Evolutionary conservation across 2,888 invertebrate species (phyloP).

Genomic region (Epinotia nisella): DNA sequence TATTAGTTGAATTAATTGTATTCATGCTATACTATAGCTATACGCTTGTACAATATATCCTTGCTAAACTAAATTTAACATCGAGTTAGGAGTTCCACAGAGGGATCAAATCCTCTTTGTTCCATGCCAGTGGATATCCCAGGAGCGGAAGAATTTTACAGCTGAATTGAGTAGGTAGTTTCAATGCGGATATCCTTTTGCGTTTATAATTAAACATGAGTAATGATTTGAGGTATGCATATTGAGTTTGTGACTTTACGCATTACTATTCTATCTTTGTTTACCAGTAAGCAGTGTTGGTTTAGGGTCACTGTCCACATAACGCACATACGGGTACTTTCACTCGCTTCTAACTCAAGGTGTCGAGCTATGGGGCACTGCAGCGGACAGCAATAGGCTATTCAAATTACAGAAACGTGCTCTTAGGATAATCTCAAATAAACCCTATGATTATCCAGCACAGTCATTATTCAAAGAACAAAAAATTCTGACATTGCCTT

Average conservation of each 20-base stretch:
- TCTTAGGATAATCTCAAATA: no score
- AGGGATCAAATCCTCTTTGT: slow-evolving; percentile 41
- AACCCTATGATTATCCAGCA: no score
- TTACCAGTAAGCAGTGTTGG: no score
- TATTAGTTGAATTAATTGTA: not conserved
- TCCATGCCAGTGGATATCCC: slow-evolving; percentile 34
- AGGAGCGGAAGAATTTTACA: slow-evolving; percentile 36
- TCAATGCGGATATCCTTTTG: slow-evolving; percentile 26
- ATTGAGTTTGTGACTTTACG: not conserved
- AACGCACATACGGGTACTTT: no score
- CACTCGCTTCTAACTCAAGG: no score
- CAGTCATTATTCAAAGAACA: no score
- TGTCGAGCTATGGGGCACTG: no score
- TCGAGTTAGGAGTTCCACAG: slow-evolving; percentile 23
- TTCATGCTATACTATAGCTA: not conserved
- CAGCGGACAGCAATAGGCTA: no score
- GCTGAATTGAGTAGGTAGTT: slow-evolving; percentile 40
- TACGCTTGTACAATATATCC: slow-evolving; percentile 13
- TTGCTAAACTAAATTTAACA: slow-evolving; percentile 27
- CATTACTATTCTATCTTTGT: no score
- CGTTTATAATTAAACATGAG: slow-evolving; percentile 13
- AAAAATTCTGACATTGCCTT: no score
- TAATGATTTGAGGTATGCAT: not conserved
- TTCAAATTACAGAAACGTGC: no score
- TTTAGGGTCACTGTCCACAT: no score